Conservation (phyloP, 2,888 invertebrate genomes). For the Diaprepes abbreviatus region DNA sequence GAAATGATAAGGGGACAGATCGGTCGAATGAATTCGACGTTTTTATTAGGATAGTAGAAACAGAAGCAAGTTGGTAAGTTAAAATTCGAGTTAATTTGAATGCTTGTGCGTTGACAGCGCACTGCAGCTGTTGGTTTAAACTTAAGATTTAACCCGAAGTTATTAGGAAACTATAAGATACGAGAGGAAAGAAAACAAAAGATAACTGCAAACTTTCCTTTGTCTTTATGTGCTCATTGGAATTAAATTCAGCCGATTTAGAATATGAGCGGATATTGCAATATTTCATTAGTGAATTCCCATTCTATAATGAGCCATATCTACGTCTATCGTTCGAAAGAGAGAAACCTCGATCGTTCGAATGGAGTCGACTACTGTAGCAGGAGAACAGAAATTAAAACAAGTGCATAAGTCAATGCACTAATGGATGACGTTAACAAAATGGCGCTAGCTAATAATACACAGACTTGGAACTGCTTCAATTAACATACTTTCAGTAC, state of each 20-base stretch:
- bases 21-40: conserved; percentile 36
- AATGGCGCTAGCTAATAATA: too few species aligned
- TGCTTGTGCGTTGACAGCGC: not conserved
- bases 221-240: not conserved
- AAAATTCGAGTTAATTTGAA: too few species aligned
- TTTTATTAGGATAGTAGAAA: conserved; percentile 28
- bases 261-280: not conserved
- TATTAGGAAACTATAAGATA: not conserved
- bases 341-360: conserved; percentile 9
- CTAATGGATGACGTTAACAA: too few species aligned
- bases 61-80: not conserved
- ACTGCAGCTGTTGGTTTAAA: conserved; percentile 16
- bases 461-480: too few species aligned
- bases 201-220: not conserved
- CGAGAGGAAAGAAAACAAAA: not conserved
- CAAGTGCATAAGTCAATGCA: too few species aligned
- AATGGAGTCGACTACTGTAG: not conserved
- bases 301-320: not conserved
- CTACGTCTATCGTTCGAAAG: not conserved
- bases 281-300: not conserved
- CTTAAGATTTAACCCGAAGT: conserved; percentile 4
- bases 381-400: not conserved
- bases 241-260: not conserved
- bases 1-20: conserved; percentile 15
- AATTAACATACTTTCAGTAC: too few species aligned